phyloP scores from a whole-genome alignment of 2,797 vertebrate species.

The Diplodus sargus region DNA sequence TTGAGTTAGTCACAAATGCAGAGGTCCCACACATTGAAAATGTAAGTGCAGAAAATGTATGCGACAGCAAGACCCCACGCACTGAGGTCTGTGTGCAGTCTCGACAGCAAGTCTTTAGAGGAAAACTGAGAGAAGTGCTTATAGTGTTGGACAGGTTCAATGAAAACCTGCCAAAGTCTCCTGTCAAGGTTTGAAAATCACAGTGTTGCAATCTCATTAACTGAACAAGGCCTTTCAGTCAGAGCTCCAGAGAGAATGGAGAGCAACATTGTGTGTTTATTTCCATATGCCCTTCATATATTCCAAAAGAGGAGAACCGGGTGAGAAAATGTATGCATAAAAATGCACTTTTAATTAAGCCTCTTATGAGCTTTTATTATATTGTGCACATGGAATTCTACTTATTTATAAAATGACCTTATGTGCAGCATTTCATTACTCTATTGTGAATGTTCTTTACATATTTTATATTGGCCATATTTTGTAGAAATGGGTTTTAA shows the following conservation, averaged over 20 bases:
- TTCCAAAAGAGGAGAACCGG: constrained; percentile 30
- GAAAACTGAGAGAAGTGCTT: constrained; percentile 65
- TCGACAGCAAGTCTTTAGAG: constrained; percentile 51
- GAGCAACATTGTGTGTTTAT: constrained; percentile 48
- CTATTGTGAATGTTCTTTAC: too few species aligned
- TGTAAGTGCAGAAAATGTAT: constrained; percentile 58
- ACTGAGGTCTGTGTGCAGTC: constrained; percentile 23
- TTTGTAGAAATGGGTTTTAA: not conserved
- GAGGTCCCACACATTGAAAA: constrained; percentile 21
- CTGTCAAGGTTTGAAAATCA: constrained; percentile 71
- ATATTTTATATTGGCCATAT: not conserved
- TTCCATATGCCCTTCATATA: constrained; percentile 16
- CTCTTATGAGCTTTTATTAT: constrained; percentile 4
- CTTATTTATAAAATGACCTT: not conserved
- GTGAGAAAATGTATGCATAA: constrained; percentile 7
- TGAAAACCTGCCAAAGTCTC: constrained; percentile 64
- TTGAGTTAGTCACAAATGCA: constrained; percentile 40
- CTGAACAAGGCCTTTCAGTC: constrained; percentile 64
- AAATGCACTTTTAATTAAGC: constrained; percentile 3
- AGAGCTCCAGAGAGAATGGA: constrained; percentile 37
- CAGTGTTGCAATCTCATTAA: constrained; percentile 73
- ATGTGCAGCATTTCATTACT: not conserved
- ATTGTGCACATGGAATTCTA: not conserved
- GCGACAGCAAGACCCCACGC: constrained; percentile 61
- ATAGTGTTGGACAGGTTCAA: constrained; percentile 66